Base-by-base conservation (phyloP, 2,888 invertebrate genomes). In the Orthonychiurus folsomi region DNA sequence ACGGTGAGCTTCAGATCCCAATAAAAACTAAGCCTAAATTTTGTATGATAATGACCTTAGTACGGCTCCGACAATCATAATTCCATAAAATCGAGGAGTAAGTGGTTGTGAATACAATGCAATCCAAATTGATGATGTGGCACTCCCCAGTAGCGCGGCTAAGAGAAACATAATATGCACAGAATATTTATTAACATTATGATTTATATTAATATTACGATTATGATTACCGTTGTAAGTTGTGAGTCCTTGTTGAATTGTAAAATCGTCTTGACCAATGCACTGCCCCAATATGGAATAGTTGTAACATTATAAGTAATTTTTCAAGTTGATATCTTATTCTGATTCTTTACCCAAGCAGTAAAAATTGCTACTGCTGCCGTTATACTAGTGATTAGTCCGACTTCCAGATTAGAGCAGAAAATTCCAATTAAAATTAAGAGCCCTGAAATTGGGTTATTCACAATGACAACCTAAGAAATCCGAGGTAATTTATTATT, bases 401-500 rank as follows among this genome's bases (percentile, higher is more conserved):
- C 73, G 1, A 69, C 72, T 1, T 60, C 20, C 2, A 66, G 55
- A 66, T 74, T 72, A 2, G 75, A 73, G 61, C 74, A 68, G 61
- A 73, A 75, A 24, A 79, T 70, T 15, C 76, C 76, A 27, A 76
- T 65, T 26, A 76, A 71, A 65, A 79, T 76, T 24, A 79, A 66
- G 15, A 78, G 62, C 18, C 80, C 80, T 54, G 77, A 77, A 61
- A 79, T 68, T 3, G 79, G 78, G 73, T 79, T 79, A 70, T 79
- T 79, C 5, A 77, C 76, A 57, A 78, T 77, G 5, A 75, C 74
- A 12, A 76, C 76, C 79, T 79, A 73, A 1, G 70, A 63, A 24
- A 28, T n/a, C n/a, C n/a, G n/a, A n/a, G n/a, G n/a, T n/a, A n/a
- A n/a, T n/a, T n/a, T n/a, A n/a, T n/a, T n/a, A n/a, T n/a, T n/a